phyloP scores from a whole-genome alignment of 2,888 invertebrate genomes.

The Hedya salicella region DNA sequence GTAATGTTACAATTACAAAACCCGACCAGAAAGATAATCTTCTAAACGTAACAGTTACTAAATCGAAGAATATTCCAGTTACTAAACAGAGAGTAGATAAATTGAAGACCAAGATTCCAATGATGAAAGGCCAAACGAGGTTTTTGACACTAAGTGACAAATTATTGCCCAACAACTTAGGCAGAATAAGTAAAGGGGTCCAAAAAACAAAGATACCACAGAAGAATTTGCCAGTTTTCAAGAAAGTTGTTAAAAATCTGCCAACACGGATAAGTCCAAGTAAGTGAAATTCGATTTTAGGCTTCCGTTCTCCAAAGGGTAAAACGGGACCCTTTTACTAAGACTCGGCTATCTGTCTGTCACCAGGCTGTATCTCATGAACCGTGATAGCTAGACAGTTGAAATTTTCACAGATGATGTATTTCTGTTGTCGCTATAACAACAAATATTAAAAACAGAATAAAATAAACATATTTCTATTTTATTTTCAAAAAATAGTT shows the following conservation, averaged over 20 bases:
- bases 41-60: slow-evolving; percentile 9
- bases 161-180: slow-evolving; percentile 47
- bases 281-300: slow-evolving; percentile 50
- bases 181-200: slow-evolving; percentile 28
- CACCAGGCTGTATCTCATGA: too few species aligned
- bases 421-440: too few species aligned
- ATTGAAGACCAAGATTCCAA: slow-evolving; percentile 31
- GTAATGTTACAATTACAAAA: not conserved
- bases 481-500: too few species aligned
- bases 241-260: slow-evolving; percentile 52
- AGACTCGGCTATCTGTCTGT: too few species aligned
- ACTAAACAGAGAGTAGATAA: slow-evolving; percentile 14
- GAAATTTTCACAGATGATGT: too few species aligned
- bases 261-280: slow-evolving; percentile 63
- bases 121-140: slow-evolving; percentile 30
- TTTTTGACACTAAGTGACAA: slow-evolving; percentile 24
- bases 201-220: slow-evolving; percentile 60
- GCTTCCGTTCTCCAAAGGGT: too few species aligned
- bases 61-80: not conserved
- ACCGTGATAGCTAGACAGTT: too few species aligned
- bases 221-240: slow-evolving; percentile 51
- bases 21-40: slow-evolving; percentile 6
- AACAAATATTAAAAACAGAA: too few species aligned
- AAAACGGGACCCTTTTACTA: too few species aligned
- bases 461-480: too few species aligned